phyloP scores from a whole-genome alignment of 2,797 vertebrate genomes.

The Gorsachius magnificus region DNA sequence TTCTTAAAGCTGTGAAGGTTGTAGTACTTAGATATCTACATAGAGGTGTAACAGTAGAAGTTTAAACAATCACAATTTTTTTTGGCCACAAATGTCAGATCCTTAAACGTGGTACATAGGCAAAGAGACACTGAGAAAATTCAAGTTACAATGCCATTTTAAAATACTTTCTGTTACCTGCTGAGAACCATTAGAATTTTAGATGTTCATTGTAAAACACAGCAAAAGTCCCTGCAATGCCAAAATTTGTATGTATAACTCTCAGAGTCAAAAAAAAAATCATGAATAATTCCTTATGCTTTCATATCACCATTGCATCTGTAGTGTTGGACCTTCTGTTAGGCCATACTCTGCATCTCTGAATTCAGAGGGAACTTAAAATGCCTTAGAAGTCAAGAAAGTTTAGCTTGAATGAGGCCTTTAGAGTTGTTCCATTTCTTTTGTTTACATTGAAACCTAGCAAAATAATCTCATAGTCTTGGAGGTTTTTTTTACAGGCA shows the following conservation, averaged over 20 bases:
- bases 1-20: background rate
- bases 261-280: background rate
- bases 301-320: background rate
- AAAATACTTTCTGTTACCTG: background rate
- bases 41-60: background rate
- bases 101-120: background rate
- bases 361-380: background rate
- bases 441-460: background rate
- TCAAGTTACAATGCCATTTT: background rate
- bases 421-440: background rate
- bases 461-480: background rate
- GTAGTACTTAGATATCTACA: background rate
- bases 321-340: background rate
- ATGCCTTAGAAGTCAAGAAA: background rate
- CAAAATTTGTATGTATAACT: background rate
- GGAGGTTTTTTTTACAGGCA: background rate
- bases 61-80: background rate
- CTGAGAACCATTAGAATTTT: background rate
- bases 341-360: background rate
- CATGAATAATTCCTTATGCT: background rate
- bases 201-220: background rate
- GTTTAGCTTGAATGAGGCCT: background rate
- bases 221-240: background rate
- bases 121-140: background rate
- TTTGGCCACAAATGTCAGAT: background rate